Percentiles rank a stretch among this genome's conserved stretches.
These are phyloP conservation scores for Carollia perspicillata DNA, from an alignment of 2,113 vertebrate species.

Conservation along the genomic window DNA sequence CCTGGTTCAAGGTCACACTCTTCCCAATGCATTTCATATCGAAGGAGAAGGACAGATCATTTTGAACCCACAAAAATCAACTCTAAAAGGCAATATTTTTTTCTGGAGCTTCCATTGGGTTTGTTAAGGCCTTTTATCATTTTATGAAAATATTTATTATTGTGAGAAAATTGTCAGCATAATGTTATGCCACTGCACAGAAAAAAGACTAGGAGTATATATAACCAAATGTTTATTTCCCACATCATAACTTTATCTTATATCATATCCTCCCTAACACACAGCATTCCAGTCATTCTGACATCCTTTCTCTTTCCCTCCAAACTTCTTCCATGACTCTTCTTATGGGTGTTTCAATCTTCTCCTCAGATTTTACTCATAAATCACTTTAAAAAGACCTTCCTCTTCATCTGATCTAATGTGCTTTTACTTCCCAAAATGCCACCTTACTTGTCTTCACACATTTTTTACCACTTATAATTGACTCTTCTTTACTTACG, in stretches of 20 bases:
- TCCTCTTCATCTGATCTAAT: not conserved
- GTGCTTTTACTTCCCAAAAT: not conserved
- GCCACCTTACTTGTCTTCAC: not conserved
- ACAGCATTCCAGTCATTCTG: not conserved
- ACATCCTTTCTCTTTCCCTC: not conserved
- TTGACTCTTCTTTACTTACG: not conserved
- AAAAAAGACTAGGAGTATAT: not conserved
- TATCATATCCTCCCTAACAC: not conserved
- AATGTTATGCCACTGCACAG: not conserved
- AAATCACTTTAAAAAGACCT: not conserved
- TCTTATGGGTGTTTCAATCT: not conserved
- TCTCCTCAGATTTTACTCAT: not conserved
- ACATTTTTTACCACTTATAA: not conserved
- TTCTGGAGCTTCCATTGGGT: not conserved
- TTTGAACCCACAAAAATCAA: not conserved
- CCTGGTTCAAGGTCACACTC: not conserved
- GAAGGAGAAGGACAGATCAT: not conserved
- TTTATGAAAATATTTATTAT: not conserved
- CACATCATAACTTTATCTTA: not conserved
- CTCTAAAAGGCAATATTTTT: not conserved
- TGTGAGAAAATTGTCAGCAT: not conserved
- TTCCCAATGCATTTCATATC: not conserved
- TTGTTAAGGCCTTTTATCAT: not conserved
- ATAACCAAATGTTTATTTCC: not conserved
- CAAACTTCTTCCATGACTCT: not conserved